Conservation (phyloP, 2,888 invertebrate species). For the Spodoptera littoralis region DNA sequence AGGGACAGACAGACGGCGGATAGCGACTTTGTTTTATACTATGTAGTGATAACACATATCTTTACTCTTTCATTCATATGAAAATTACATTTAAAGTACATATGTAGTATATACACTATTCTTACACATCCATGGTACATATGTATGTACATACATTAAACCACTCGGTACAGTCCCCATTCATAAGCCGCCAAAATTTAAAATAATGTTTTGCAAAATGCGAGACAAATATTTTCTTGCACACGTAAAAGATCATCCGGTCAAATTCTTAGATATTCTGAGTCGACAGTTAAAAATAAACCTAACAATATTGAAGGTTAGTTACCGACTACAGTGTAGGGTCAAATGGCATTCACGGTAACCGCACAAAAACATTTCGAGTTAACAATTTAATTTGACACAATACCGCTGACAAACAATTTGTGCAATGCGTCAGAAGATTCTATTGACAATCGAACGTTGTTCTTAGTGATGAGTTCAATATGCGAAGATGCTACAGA, state of each 20-base stretch:
- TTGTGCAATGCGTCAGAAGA: neutral
- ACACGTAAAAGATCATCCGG: slow-evolving; percentile 1
- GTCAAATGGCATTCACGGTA: neutral
- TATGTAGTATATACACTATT: too few species aligned
- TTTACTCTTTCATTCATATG: too few species aligned
- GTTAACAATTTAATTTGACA: neutral
- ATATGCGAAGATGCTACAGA: too few species aligned
- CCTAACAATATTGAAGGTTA: slow-evolving; percentile 1
- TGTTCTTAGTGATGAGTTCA: too few species aligned
- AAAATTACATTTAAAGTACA: too few species aligned
- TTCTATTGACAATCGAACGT: too few species aligned
- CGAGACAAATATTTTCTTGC: neutral
- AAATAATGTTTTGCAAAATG: neutral
- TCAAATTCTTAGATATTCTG: slow-evolving; percentile 1
- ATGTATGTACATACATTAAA: too few species aligned
- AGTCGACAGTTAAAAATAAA: slow-evolving; percentile 1
- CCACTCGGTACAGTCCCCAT: too few species aligned
- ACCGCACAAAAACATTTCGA: neutral
- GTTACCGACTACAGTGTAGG: neutral
- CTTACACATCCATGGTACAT: too few species aligned
- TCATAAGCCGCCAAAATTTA: neutral
- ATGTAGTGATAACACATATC: too few species aligned
- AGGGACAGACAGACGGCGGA: too few species aligned
- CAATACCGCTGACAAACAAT: neutral
- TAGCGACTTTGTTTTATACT: too few species aligned